Conservation (phyloP, 2,888 invertebrate genomes). For the Dasysyrphus albostriatus region DNA sequence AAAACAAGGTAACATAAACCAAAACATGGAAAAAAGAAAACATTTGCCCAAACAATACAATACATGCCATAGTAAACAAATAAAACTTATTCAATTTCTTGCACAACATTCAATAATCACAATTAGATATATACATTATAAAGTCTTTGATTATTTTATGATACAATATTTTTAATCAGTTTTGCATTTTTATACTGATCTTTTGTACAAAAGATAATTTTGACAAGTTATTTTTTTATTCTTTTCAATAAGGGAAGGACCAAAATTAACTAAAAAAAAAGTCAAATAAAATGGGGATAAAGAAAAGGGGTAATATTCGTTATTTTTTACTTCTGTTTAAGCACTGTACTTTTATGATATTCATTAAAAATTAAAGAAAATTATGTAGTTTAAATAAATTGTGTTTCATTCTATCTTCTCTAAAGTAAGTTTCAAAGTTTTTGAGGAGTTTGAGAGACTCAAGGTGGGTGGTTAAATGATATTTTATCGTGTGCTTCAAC, state of each 20-base stretch:
- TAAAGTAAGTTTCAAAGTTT: too few species aligned
- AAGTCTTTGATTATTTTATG: slow-evolving; percentile 22
- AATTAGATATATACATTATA: slow-evolving; percentile 2
- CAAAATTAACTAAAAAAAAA: slow-evolving; percentile 20
- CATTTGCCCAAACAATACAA: slow-evolving; percentile 6
- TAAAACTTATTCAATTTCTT: slow-evolving; percentile 44
- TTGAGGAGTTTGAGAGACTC: too few species aligned
- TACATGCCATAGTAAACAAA: slow-evolving; percentile 24
- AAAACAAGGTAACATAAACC: neutral
- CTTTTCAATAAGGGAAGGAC: slow-evolving; percentile 13
- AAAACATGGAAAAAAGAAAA: neutral
- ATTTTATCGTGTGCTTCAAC: too few species aligned
- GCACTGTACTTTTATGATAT: slow-evolving; percentile 64
- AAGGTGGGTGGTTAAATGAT: too few species aligned
- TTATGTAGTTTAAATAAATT: slow-evolving; percentile 50
- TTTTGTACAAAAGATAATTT: slow-evolving; percentile 16
- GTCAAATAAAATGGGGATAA: slow-evolving; percentile 16
- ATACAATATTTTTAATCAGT: slow-evolving; percentile 36
- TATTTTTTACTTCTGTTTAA: slow-evolving; percentile 41
- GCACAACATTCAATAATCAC: slow-evolving; percentile 62
- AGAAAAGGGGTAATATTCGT: neutral
- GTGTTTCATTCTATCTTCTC: too few species aligned
- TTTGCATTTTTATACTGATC: slow-evolving; percentile 52
- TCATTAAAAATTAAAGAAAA: slow-evolving; percentile 53
- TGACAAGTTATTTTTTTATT: slow-evolving; percentile 4